Evolutionary conservation across 2,888 invertebrate genomes (phyloP).

Genomic region (Amitus sp.): DNA sequence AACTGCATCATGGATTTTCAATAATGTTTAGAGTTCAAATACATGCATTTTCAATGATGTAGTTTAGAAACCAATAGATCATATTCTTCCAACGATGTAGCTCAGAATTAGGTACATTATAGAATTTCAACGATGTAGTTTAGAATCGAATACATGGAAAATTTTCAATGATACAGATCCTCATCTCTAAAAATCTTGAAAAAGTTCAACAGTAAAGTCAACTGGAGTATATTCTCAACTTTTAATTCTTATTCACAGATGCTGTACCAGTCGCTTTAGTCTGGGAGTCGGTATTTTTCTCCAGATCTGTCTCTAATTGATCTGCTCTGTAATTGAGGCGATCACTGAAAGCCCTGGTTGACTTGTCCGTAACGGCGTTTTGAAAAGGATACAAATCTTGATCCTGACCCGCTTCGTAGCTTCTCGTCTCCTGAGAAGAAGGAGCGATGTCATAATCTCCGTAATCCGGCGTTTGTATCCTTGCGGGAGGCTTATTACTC

Average conservation of each 20-base stretch:
- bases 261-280: neutral
- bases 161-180: too few species aligned
- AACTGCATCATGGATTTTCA: too few species aligned
- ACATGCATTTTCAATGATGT: too few species aligned
- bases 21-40: too few species aligned
- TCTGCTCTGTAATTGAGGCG: slow-evolving; percentile 49
- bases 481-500: slow-evolving; percentile 28
- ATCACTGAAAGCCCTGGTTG: slow-evolving; percentile 48
- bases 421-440: slow-evolving; percentile 30
- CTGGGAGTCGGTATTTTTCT: neutral
- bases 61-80: too few species aligned
- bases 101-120: too few species aligned
- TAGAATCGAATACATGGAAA: too few species aligned
- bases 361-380: slow-evolving; percentile 47
- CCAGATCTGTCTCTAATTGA: slow-evolving; percentile 30
- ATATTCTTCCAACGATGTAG: too few species aligned
- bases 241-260: neutral
- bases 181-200: too few species aligned
- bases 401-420: slow-evolving; percentile 41
- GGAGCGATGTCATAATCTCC: slow-evolving; percentile 46
- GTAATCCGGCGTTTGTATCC: slow-evolving; percentile 46
- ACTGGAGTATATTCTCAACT: too few species aligned
- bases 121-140: too few species aligned
- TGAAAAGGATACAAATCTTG: slow-evolving; percentile 45
- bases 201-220: neutral